phyloP scores from a whole-genome alignment of 2,113 vertebrate genomes.

The Excalfactoria chinensis region DNA sequence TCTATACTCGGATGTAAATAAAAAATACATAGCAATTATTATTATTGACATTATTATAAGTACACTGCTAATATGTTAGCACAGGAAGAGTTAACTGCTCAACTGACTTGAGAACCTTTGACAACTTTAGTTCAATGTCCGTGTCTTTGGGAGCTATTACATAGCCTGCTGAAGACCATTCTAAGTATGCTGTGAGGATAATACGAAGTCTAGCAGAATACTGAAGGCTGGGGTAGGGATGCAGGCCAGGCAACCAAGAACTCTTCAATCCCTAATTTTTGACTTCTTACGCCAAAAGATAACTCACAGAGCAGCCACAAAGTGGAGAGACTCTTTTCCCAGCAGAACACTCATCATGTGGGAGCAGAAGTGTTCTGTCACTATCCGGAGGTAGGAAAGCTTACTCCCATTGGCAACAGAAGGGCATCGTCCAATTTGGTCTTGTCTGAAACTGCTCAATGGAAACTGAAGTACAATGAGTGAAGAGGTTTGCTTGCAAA shows the following conservation, averaged over 20 bases:
- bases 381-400: background rate
- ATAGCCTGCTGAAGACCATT: fast-evolving
- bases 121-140: background rate
- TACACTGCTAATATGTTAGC: background rate
- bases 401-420: background rate
- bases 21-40: background rate
- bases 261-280: background rate
- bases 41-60: background rate
- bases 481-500: background rate
- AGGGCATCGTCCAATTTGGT: background rate
- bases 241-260: background rate
- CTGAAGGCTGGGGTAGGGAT: background rate
- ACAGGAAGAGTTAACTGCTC: background rate
- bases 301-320: background rate
- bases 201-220: background rate
- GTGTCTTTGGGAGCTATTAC: background rate
- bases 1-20: background rate
- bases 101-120: background rate
- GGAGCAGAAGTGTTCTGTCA: background rate
- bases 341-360: background rate
- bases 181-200: background rate
- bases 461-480: background rate
- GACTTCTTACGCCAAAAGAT: background rate
- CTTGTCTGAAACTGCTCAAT: background rate
- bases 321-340: background rate